phyloP scores from a whole-genome alignment of 2,888 invertebrate genomes.

The Anoncus sp. region DNA sequence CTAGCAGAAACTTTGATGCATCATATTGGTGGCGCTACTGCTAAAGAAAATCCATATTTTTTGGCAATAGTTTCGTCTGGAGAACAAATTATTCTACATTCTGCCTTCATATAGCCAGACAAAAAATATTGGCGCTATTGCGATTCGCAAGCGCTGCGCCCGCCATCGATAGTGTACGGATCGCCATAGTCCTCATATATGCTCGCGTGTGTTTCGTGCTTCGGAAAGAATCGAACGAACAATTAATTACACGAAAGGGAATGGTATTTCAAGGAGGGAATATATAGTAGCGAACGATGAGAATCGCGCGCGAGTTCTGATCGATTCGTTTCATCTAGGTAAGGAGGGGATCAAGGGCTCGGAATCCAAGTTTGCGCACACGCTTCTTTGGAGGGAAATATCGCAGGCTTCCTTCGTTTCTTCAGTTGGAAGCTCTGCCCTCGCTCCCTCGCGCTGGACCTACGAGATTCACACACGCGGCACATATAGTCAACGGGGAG shows the following conservation, averaged over 20 bases:
- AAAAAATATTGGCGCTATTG: background rate
- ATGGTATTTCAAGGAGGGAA: slow-evolving; percentile 48
- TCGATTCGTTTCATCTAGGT: slow-evolving; percentile 37
- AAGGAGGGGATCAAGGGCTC: slow-evolving; percentile 39
- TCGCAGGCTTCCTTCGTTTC: slow-evolving; percentile 17
- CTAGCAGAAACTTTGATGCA: too few relatives aligned
- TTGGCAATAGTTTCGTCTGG: too few relatives aligned
- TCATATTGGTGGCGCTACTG: too few relatives aligned
- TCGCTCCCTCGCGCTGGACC: slow-evolving; percentile 13
- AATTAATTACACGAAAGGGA: slow-evolving; percentile 68
- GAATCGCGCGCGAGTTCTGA: slow-evolving; percentile 30
- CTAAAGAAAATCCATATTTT: too few relatives aligned
- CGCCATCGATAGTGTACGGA: background rate
- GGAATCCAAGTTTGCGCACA: slow-evolving; percentile 18
- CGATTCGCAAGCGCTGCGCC: too few relatives aligned
- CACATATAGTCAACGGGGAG: slow-evolving; percentile 22
- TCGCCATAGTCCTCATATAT: slow-evolving; percentile 2
- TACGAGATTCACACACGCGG: slow-evolving; percentile 41
- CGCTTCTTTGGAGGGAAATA: slow-evolving; percentile 18
- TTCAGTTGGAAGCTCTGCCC: slow-evolving; percentile 22
- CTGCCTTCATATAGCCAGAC: background rate
- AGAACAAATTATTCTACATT: background rate
- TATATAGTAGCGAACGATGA: slow-evolving; percentile 25
- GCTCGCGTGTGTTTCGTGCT: slow-evolving; percentile 8
- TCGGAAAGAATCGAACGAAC: slow-evolving; percentile 52